These are phyloP conservation scores for Pantelozetes paolii DNA, from an alignment of 2,888 invertebrate genomes.

Conservation along the genomic window DNA sequence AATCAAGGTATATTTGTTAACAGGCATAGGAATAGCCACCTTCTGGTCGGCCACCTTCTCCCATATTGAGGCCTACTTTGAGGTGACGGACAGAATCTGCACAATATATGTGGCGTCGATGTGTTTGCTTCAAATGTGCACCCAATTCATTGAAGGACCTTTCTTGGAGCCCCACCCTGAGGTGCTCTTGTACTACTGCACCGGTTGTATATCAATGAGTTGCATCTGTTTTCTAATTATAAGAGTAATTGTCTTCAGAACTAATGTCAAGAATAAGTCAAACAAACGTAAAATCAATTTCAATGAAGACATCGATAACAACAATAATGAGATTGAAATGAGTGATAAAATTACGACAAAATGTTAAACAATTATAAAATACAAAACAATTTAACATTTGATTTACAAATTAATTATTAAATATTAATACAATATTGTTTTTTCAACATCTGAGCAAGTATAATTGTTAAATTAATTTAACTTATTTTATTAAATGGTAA, in stretches of 20 bases:
- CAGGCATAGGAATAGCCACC: slow-evolving; percentile 6
- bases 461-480: no score
- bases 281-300: no score
- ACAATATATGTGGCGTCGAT: slow-evolving; percentile 11
- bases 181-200: slow-evolving; percentile 15
- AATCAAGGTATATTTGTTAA: not conserved
- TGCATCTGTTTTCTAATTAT: not conserved
- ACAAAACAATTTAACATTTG: no score
- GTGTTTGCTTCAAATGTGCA: not conserved
- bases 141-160: slow-evolving; percentile 25
- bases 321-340: no score
- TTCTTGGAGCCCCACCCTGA: not conserved
- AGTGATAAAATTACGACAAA: no score
- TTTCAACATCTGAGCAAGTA: no score
- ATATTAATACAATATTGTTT: no score
- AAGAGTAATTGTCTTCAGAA: not conserved
- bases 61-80: not conserved
- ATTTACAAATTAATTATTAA: no score
- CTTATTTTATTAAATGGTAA: no score
- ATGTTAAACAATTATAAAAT: no score
- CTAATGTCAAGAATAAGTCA: no score
- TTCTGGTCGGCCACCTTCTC: slow-evolving; percentile 33
- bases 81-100: slow-evolving; percentile 25
- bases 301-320: no score
- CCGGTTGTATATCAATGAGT: not conserved